Base-by-base conservation (phyloP, 2,113 vertebrate species). In the Scomber scombrus region DNA sequence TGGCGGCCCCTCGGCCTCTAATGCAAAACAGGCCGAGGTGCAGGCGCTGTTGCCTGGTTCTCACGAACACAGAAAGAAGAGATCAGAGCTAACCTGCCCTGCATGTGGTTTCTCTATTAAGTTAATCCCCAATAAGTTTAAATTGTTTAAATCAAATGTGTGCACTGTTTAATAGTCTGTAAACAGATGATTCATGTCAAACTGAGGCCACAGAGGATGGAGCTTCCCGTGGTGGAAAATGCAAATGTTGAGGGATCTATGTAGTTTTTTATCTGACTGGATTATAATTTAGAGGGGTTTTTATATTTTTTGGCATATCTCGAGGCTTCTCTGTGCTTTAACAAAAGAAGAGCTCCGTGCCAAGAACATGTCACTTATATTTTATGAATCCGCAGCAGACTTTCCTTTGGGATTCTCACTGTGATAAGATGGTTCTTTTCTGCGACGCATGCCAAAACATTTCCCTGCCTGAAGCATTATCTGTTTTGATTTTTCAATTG, bases 11-110 rank as follows among this genome's bases (percentile, higher is more conserved):
- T 43, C 26, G 16, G 71, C 81, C 85, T 60, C 58, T 93, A 95
- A 95, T 93, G 86, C 72, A 86, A 90, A 95, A 80, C 94, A 95
- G 93, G 85, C 89, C 72, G 15, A 58, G 78, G 68, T 75, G 75
- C 68, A 88, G 78, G 70, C 70, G 58, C 78, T 47, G 47, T 67
- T 47, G 71, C 51, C 51, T 62, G 76, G 63, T 88, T 91, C 90
- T 91, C 91, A 93, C 88, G 75, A 87, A 90, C n/a, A 31, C 61
- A 75, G 61, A 81, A 15, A 68, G 57, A 51, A 64, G 76, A 85
- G 80, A 85, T 82, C 81, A 81, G 55, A 75, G 67, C 45, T 13
- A 56, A 75, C 50, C 84, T 55, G 57, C 73, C 68, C 61, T 5
- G 68, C 80, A 58, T 81, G 85, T 70, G 74, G 67, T 73, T 84